Percentiles rank a stretch among this genome's conserved stretches.
Conservation (phyloP, 2,113 vertebrate species). For the Lota lota region DNA sequence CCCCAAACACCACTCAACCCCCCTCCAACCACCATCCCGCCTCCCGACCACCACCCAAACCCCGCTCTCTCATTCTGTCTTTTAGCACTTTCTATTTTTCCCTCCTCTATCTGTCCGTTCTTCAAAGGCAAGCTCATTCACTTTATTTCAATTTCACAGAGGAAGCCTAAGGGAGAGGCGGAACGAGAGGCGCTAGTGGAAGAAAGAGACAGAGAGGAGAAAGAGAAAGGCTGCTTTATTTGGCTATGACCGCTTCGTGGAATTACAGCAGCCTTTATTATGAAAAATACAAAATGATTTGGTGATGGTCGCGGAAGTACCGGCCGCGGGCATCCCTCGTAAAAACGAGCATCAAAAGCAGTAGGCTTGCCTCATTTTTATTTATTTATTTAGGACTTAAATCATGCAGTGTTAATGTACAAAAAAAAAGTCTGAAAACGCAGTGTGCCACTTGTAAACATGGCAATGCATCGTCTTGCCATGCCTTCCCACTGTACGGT, state of each 20-base stretch:
- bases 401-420: no score
- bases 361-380: no score
- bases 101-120: slow-evolving; percentile 51
- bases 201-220: slow-evolving; percentile 38
- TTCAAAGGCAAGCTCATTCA: slow-evolving; percentile 78
- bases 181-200: slow-evolving; percentile 41
- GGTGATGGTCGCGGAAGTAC: slow-evolving; percentile 45
- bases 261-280: slow-evolving; percentile 54
- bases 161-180: slow-evolving; percentile 64
- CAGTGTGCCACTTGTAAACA: not conserved
- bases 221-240: slow-evolving; percentile 61
- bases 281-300: no score
- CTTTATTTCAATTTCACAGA: slow-evolving; percentile 79
- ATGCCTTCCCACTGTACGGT: no score
- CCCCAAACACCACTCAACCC: slow-evolving; percentile 13
- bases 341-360: slow-evolving; percentile 23
- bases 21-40: slow-evolving; percentile 23
- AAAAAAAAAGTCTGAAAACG: no score
- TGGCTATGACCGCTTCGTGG: slow-evolving; percentile 53
- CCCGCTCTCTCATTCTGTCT: slow-evolving; percentile 53
- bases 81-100: slow-evolving; percentile 47
- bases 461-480: slow-evolving; percentile 17
- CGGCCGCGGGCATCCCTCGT: slow-evolving; percentile 32
- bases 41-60: slow-evolving; percentile 47
- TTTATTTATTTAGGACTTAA: no score